A percentile compares a stretch with the other conserved stretches of the same genome.
These are phyloP conservation scores for Channa striata DNA, from an alignment of 2,797 vertebrate species.

Conservation along the genomic window DNA sequence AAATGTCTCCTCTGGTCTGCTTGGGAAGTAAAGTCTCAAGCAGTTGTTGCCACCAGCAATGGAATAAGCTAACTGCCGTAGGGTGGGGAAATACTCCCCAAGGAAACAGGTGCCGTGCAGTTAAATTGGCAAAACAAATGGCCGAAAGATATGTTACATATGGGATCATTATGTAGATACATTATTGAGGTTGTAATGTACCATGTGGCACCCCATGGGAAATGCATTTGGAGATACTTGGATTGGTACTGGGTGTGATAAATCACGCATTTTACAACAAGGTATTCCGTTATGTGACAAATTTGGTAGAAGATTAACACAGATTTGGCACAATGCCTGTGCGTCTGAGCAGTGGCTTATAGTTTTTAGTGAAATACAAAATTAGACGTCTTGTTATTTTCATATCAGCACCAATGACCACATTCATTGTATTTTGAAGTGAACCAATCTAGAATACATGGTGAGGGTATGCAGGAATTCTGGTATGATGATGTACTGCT, in stretches of 20 bases:
- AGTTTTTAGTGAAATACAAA: conserved; percentile 23
- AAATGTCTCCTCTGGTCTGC: conserved; percentile 52
- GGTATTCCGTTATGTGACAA: background rate
- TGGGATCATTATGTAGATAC: conserved; percentile 12
- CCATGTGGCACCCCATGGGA: background rate
- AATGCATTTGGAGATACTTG: conserved; percentile 12
- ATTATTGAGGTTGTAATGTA: conserved; percentile 7
- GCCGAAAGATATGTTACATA: conserved; percentile 29
- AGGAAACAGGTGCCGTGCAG: conserved; percentile 34
- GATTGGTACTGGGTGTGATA: conserved; percentile 3
- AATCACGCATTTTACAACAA: conserved; percentile 19
- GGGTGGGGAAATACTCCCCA: conserved; percentile 25
- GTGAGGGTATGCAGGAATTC: background rate
- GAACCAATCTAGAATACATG: background rate
- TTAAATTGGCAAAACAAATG: conserved; percentile 62
- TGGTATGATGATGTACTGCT: conserved; percentile 1
- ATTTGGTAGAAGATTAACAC: conserved; percentile 7
- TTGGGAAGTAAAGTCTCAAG: conserved; percentile 71
- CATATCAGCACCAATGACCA: conserved; percentile 18
- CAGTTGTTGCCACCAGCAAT: conserved; percentile 43
- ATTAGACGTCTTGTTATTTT: conserved; percentile 22
- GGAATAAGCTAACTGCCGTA: conserved; percentile 29
- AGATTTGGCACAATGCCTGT: background rate
- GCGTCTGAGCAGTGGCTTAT: conserved; percentile 3
- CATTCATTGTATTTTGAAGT: conserved; percentile 28